These are phyloP conservation scores for Lophochroa leadbeateri DNA, from an alignment of 2,113 vertebrate genomes.

Conservation along the genomic window DNA sequence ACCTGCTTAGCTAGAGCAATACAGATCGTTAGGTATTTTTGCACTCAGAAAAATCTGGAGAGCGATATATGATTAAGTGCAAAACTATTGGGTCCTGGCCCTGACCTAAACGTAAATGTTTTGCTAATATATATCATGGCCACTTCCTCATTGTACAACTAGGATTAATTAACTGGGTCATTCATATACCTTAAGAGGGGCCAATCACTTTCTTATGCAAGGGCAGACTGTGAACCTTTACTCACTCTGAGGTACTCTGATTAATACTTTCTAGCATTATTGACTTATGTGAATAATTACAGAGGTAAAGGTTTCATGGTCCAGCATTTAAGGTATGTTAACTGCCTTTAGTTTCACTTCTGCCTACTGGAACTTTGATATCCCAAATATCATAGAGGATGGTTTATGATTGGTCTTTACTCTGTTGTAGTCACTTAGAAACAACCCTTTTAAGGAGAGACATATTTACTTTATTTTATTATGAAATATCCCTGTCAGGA, in stretches of 20 bases:
- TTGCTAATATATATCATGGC: neutral
- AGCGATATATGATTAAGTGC: neutral
- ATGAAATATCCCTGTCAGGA: neutral
- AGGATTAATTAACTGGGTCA: constrained; percentile 2
- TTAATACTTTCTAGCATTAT: neutral
- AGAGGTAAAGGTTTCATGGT: neutral
- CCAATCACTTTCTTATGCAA: neutral
- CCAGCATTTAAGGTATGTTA: neutral
- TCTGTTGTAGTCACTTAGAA: neutral
- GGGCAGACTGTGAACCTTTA: neutral
- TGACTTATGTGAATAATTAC: constrained; percentile 25
- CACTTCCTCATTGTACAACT: neutral
- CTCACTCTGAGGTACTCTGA: neutral
- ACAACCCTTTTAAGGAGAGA: neutral
- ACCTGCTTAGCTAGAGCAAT: neutral
- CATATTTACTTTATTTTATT: neutral
- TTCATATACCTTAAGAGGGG: neutral
- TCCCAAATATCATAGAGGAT: neutral
- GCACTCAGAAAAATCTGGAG: neutral
- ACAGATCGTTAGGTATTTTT: neutral
- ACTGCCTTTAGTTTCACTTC: neutral
- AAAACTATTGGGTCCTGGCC: neutral
- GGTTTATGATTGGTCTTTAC: neutral
- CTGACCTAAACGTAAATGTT: constrained; percentile 1
- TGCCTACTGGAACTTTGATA: neutral